A percentile compares a stretch with the other conserved stretches of the same genome.
Conservation (phyloP, 1,140 invertebrate genomes). For the Sarcophaga peregrina region DNA sequence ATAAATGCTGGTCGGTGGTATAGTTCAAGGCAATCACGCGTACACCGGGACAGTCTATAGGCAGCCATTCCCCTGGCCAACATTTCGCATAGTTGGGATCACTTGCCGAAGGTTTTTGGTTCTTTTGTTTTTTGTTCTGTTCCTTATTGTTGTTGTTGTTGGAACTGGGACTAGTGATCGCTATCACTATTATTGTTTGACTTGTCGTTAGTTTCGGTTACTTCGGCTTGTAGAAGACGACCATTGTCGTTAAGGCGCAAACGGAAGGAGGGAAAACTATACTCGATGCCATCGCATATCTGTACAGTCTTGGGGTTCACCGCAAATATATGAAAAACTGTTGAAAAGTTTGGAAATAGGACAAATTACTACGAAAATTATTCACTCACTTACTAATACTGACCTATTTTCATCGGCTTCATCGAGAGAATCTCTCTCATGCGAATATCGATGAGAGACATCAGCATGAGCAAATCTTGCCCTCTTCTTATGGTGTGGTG, state of each 20-base stretch:
- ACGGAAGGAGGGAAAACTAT: slow-evolving; percentile 64
- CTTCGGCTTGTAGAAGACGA: slow-evolving; percentile 49
- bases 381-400: background rate
- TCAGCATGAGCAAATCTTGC: slow-evolving; percentile 54
- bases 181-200: background rate
- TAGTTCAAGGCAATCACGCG: slow-evolving; percentile 78
- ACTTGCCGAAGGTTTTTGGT: slow-evolving; percentile 51
- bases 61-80: slow-evolving; percentile 78
- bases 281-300: slow-evolving; percentile 61
- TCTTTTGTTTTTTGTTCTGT: slow-evolving; percentile 33
- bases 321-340: slow-evolving; percentile 58
- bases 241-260: slow-evolving; percentile 59
- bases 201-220: background rate
- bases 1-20: slow-evolving; percentile 76
- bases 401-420: slow-evolving; percentile 29
- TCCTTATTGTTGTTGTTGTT: slow-evolving; percentile 8
- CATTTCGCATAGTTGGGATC: slow-evolving; percentile 71
- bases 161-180: background rate
- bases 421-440: slow-evolving; percentile 11
- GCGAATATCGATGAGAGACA: background rate
- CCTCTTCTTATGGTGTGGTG: slow-evolving; percentile 58
- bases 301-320: slow-evolving; percentile 56
- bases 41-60: slow-evolving; percentile 73
- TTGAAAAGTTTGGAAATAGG: background rate
- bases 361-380: background rate